Conservation (phyloP, 2,797 vertebrate genomes). For the Garrulus glandarius region DNA sequence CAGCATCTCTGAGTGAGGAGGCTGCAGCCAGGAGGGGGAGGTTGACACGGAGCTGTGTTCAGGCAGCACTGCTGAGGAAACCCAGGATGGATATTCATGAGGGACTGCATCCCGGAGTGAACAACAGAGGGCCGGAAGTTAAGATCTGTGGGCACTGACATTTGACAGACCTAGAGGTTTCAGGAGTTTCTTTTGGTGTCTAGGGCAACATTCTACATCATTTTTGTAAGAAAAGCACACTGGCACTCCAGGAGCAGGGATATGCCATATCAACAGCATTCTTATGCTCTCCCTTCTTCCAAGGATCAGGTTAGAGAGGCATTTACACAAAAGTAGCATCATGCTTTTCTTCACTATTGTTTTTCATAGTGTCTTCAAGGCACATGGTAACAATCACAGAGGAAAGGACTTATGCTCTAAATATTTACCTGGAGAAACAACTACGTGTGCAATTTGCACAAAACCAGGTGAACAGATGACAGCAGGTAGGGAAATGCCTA, state of each 20-base stretch:
- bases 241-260: not conserved
- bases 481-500: not conserved
- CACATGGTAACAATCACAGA: not conserved
- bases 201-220: not conserved
- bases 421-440: not conserved
- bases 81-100: accelerated
- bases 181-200: not conserved
- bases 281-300: not conserved
- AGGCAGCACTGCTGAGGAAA: not conserved
- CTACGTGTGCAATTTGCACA: not conserved
- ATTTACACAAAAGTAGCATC: not conserved
- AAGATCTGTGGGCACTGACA: not conserved
- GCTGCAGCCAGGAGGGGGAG: not conserved
- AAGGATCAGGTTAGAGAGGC: not conserved
- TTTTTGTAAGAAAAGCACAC: not conserved
- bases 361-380: not conserved
- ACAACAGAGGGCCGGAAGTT: not conserved
- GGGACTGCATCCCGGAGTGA: not conserved
- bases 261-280: not conserved
- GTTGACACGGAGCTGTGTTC: not conserved
- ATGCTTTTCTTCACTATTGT: not conserved
- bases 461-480: not conserved
- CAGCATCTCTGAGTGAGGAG: accelerated
- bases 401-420: not conserved
- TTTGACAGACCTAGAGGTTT: not conserved